Base-by-base conservation (phyloP, 2,888 invertebrate genomes). In the Cephonodes hylas region DNA sequence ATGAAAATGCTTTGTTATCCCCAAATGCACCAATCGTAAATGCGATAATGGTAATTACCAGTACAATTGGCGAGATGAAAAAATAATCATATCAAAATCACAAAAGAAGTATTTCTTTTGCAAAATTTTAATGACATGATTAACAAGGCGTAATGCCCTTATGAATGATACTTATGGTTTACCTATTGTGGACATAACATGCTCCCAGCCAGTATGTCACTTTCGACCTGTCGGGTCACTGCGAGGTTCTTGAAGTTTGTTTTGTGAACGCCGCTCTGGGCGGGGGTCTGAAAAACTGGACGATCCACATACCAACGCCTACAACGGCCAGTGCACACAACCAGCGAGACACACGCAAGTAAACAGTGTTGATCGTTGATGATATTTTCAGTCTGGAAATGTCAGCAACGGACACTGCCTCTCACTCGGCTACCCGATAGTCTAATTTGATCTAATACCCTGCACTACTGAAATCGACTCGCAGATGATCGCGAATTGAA, bases 291-390 rank as follows among this genome's bases (percentile, higher is more conserved):
- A 92, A 92, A 92, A 92, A 92, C 92, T 92, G 91, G 92, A 91
- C 91, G 91, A 91, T 92, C 92, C 92, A 91, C 90, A 91, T 85
- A 91, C 91, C 89, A 91, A 86, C 91, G 92, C 91, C 92, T 91
- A 91, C 88, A 88, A 85, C 88, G 88, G 88, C 86, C 83, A 84
- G 84, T 81, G 89, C 88, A 86, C 77, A 84, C 85, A 86, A 86
- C 86, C 81, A 88, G 77, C 80, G 72, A 83, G 70, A 72, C 75
- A 76, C 76, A 74, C 76, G 80, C 80, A 77, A 90, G 83, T 78
- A 68, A 86, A 82, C 87, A 85, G 86, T 91, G 89, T 83, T 86
- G 85, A 68, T 80, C 89, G 89, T 91, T 91, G 90, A 80, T 89
- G 88, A 89, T 76, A 88, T 85, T 89, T 88, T 78, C 80, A 72